phyloP scores from a whole-genome alignment of 64 coral and sea anemone species.

The Anthopleura sola region DNA sequence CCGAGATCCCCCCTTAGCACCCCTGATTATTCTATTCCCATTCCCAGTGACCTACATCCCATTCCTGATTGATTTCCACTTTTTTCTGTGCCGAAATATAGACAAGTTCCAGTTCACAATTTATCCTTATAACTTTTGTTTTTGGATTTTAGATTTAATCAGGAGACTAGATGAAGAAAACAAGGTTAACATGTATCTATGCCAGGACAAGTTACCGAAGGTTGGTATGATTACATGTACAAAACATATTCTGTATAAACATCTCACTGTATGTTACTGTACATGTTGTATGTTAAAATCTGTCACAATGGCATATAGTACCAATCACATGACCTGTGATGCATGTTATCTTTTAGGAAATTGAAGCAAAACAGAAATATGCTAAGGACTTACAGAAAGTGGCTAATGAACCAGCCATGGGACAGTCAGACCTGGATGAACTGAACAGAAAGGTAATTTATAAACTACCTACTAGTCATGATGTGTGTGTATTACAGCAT shows the following conservation, averaged over 20 bases:
- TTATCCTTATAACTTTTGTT: background rate
- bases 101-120: background rate
- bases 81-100: too few relatives aligned
- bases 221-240: too few relatives aligned
- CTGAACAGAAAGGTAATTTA: slow-evolving; percentile 71
- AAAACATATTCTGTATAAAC: too few relatives aligned
- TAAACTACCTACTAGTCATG: background rate
- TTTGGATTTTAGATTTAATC: slow-evolving; percentile 62
- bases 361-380: slow-evolving; percentile 88
- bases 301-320: background rate
- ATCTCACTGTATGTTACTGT: too few relatives aligned
- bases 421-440: slow-evolving; percentile 87
- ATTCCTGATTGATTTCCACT: too few relatives aligned
- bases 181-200: slow-evolving; percentile 96
- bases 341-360: slow-evolving; percentile 43
- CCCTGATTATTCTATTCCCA: too few relatives aligned
- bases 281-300: background rate
- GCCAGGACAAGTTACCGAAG: slow-evolving; percentile 97
- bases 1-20: too few relatives aligned
- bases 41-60: too few relatives aligned
- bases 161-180: slow-evolving; percentile 92
- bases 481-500: background rate
- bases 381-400: slow-evolving; percentile 81
- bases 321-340: background rate
- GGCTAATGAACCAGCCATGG: slow-evolving; percentile 97